These are phyloP conservation scores for Burhinus oedicnemus DNA, from an alignment of 2,113 vertebrate genomes.

Conservation along the genomic window DNA sequence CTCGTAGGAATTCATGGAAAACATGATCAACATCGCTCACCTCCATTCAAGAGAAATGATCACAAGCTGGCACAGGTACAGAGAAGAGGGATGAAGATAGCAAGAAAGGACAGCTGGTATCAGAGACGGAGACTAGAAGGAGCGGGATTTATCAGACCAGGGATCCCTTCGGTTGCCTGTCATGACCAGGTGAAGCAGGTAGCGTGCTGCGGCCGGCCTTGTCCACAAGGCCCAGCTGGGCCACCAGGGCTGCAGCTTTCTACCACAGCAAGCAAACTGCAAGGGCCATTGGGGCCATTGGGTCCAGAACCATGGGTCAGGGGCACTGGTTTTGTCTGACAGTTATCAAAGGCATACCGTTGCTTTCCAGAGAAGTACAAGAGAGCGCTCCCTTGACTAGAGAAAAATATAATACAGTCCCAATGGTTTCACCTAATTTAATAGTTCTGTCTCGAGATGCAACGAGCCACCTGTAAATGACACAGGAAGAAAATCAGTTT, in stretches of 20 bases:
- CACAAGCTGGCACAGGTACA: neutral
- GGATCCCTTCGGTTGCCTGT: neutral
- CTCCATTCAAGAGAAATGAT: neutral
- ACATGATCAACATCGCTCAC: neutral
- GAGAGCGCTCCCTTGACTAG: neutral
- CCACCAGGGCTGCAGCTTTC: neutral
- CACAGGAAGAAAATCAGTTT: neutral
- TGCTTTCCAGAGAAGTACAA: neutral
- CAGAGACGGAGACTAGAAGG: neutral
- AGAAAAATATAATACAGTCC: neutral
- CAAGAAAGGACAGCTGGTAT: neutral
- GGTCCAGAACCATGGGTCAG: neutral
- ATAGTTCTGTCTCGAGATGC: neutral
- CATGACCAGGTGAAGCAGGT: accelerated
- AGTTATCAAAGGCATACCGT: neutral
- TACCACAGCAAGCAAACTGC: neutral
- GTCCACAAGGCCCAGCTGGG: neutral
- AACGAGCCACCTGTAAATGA: neutral
- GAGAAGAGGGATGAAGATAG: neutral
- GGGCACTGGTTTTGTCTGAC: neutral
- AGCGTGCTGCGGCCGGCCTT: neutral
- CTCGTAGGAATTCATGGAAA: neutral
- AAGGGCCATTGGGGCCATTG: neutral
- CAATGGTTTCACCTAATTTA: neutral
- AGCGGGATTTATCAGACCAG: neutral